Evolutionary conservation across 2,113 vertebrate species (phyloP).

Genomic region (Trichomycterus rosablanca): DNA sequence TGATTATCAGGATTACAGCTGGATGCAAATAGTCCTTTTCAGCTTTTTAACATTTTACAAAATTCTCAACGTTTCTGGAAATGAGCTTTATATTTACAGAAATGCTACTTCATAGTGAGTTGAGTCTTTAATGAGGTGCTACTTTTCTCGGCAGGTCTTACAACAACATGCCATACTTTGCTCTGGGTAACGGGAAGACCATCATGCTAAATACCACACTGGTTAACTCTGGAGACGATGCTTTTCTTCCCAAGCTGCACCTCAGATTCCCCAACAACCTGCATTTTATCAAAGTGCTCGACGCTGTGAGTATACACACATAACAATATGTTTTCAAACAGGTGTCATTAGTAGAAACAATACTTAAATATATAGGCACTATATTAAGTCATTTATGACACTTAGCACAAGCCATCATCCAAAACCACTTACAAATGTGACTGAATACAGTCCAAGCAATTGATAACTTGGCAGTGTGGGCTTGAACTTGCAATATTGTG

Average conservation of each 20-base stretch:
- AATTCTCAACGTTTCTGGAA: too few relatives aligned
- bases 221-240: slow-evolving; percentile 83
- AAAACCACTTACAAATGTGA: too few relatives aligned
- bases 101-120: too few relatives aligned
- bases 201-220: slow-evolving; percentile 76
- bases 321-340: background rate
- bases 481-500: too few relatives aligned
- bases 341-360: background rate
- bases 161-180: slow-evolving; percentile 74
- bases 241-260: slow-evolving; percentile 77
- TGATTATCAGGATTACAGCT: background rate
- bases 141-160: slow-evolving; percentile 58
- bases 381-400: too few relatives aligned
- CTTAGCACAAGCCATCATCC: too few relatives aligned
- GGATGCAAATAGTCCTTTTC: too few relatives aligned
- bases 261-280: slow-evolving; percentile 77
- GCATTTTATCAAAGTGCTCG: slow-evolving; percentile 81
- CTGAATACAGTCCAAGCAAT: too few relatives aligned
- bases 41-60: too few relatives aligned
- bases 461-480: too few relatives aligned
- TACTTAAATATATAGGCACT: background rate
- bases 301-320: slow-evolving; percentile 69
- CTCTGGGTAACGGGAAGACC: slow-evolving; percentile 77
- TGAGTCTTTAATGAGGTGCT: background rate
- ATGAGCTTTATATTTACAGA: too few relatives aligned